Base-by-base conservation (phyloP, 2,888 invertebrate genomes). In the Conistra vaccinii region DNA sequence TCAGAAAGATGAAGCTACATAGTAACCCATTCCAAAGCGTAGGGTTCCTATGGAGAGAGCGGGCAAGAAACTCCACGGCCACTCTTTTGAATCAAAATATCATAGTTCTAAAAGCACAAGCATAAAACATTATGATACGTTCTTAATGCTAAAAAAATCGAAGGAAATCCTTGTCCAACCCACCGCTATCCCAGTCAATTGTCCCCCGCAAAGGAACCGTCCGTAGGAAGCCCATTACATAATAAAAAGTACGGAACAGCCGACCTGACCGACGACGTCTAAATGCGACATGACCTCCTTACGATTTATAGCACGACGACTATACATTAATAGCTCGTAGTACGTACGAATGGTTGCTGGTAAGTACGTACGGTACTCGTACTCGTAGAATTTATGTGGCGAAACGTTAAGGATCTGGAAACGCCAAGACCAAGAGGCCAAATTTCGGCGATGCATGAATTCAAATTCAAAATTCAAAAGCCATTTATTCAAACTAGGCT, bases 201-300 rank as follows among this genome's bases (percentile, higher is more conserved):
- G 80, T 58, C 76, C 70, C 65, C 69, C 57, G 65, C 72, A 67
- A 60, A 85, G 82, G 81, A 84, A 80, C 84, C 57, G 69, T 29
- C 60, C 76, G 84, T 76, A 82, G 81, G 82, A 84, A 76, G 73
- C 76, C 84, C 72, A 82, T 82, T 82, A 82, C 84, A 76, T 84
- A 82, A 82, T 82, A 82, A 82, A 82, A 82, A 84, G 84, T 81
- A 55, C 84, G 82, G 81, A 84, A 76, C 81, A 20, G 58, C 10
- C 76, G 72, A 72, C 63, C 80, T 83, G 74, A 69, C 51, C 73
- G 72, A 51, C 74, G 74, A 68, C 70, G 73, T 67, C 55, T 79
- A 82, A 85, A 85, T 76, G 80, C 58, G 83, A 75, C 70, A 55
- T 76, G 81, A 82, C 81, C 81, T 82, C 81, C 67, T 82, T 82